Evolutionary conservation across 1,140 invertebrate species (phyloP), one percentile per base, ranked within the genome.

Genomic region (Chelonus insularis): DNA sequence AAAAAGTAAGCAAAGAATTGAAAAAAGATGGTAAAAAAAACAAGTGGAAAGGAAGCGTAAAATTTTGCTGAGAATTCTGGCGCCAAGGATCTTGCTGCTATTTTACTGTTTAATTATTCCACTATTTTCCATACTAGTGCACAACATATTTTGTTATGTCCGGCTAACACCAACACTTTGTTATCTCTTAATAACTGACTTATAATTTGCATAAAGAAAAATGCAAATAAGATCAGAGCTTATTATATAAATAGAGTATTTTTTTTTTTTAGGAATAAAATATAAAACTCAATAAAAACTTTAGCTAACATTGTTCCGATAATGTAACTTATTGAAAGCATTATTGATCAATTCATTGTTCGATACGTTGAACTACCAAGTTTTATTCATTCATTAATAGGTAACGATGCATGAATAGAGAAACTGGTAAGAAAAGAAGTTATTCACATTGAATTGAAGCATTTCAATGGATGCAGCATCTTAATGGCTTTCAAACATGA

Each of bases 21-120:
- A 47, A 48, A 62, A 60, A 57, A 62, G 57, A 67, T 62, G 56
- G 59, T 62, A 56, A 21, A 50, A 52, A 41, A 34, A 54, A 20
- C 20, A 67, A 54, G 54, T 52, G 54, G 41, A 62, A 50, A 60
- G 23, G 18, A 43, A 52, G 29, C n/a, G 25, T 14, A 12, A 34
- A 36, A 37, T 34, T 29, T 36, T 23, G 58, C 20, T 11, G 29
- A 41, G 21, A 32, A 43, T 34, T 48, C 48, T 52, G 48, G 34
- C 43, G 32, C 32, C 9, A 12, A 41, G 23, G 37, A 37, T 20
- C 8, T 9, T 57, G 6, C 18, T 29, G 21, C 9, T 36, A 1
- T 51, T 25, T 48, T 18, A 23, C 45, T 51, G 37, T 56, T 63
- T 66, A 66, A 66, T 65, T 63, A 70, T 61, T 60, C 65, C 37